Percentiles rank a stretch among this genome's conserved stretches.
Evolutionary conservation across 1,140 invertebrate species (phyloP).

Genomic region (Scaptomyza pallida): DNA sequence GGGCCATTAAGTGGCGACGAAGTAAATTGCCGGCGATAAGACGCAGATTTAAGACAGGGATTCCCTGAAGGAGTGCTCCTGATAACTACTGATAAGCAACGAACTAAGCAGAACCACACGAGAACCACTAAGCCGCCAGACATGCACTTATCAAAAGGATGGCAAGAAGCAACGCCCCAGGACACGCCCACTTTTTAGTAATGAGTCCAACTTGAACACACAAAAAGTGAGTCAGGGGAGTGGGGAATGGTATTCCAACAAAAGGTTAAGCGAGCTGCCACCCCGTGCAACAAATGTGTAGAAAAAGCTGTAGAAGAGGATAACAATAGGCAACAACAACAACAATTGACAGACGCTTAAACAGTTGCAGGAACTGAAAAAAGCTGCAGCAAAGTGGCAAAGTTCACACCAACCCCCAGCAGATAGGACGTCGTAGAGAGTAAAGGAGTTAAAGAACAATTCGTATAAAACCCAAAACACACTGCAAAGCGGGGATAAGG

Average conservation of each 20-base stretch:
- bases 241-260: background rate
- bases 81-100: constrained; percentile 15
- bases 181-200: constrained; percentile 10
- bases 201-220: constrained; percentile 9
- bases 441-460: background rate
- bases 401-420: constrained; percentile 70
- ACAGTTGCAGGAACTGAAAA: constrained; percentile 28
- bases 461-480: constrained; percentile 21
- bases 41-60: background rate
- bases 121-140: constrained; percentile 59
- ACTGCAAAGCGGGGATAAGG: constrained; percentile 10
- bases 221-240: constrained; percentile 28
- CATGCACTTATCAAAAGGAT: constrained; percentile 57
- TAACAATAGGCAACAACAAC: constrained; percentile 57
- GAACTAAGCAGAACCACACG: constrained; percentile 5
- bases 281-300: constrained; percentile 61
- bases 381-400: constrained; percentile 71
- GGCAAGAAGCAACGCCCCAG: constrained; percentile 21
- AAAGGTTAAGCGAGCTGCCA: constrained; percentile 45
- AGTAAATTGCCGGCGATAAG: constrained; percentile 42
- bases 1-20: constrained; percentile 6
- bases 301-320: constrained; percentile 38
- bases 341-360: constrained; percentile 28
- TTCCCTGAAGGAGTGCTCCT: constrained; percentile 18
- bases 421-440: background rate